Conservation (phyloP, 2,888 invertebrate species). For the Dendrolimus pini region DNA sequence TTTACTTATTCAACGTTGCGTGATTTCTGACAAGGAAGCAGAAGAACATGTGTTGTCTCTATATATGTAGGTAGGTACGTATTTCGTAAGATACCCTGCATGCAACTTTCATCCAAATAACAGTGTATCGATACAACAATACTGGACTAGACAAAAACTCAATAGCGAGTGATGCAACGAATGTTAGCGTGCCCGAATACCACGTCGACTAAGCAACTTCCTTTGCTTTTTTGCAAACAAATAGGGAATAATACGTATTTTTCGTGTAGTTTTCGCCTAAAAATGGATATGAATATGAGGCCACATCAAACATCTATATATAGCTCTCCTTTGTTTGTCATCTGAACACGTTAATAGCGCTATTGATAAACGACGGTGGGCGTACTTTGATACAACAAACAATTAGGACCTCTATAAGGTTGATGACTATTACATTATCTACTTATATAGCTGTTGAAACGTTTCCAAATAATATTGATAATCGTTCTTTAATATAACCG, state of each 20-base stretch:
- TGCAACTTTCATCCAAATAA: neutral
- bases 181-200: slow-evolving; percentile 10
- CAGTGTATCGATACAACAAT: slow-evolving; percentile 1
- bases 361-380: neutral
- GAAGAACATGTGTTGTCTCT: too few species aligned
- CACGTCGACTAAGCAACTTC: neutral
- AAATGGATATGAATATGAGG: neutral
- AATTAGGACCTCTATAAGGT: neutral
- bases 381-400: neutral
- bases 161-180: slow-evolving; percentile 13
- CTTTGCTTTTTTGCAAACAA: neutral
- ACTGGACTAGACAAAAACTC: slow-evolving; percentile 5
- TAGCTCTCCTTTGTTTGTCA: neutral
- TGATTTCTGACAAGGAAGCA: too few species aligned
- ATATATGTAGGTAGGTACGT: too few species aligned
- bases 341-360: neutral
- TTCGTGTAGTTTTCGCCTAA: neutral
- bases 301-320: neutral
- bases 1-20: too few species aligned
- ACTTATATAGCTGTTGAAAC: too few species aligned
- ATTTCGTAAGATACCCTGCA: too few species aligned
- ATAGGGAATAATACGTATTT: neutral
- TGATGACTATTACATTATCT: too few species aligned
- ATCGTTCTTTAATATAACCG: too few species aligned
- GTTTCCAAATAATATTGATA: too few species aligned